A percentile compares a stretch with the other conserved stretches of the same genome.
These are phyloP conservation scores for Beroe forskalii DNA, from an alignment of 37 sponge, comb jelly and placozoan species.

Conservation along the genomic window DNA sequence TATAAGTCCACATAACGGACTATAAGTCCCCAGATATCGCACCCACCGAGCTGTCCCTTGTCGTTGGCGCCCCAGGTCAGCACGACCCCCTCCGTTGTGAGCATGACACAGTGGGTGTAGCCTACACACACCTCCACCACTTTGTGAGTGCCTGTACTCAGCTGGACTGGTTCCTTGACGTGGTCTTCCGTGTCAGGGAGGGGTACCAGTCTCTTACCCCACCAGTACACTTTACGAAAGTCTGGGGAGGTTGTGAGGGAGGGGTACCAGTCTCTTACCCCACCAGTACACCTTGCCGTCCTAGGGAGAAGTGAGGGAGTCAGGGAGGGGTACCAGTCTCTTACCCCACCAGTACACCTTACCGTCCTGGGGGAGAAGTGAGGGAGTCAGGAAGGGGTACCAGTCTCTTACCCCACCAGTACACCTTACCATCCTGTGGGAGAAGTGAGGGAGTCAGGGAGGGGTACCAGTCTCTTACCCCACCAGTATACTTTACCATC, in stretches of 20 bases:
- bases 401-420: too few species aligned
- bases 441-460: too few species aligned
- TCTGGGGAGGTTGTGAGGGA: not conserved
- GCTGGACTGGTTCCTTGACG: not conserved
- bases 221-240: too few species aligned
- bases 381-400: too few species aligned
- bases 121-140: slow-evolving; percentile 74
- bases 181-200: slow-evolving; percentile 5
- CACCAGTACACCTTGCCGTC: slow-evolving; percentile 71
- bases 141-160: slow-evolving; percentile 4
- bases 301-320: too few species aligned
- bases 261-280: not conserved
- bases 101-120: slow-evolving; percentile 68
- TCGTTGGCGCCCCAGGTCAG: slow-evolving; percentile 84
- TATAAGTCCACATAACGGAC: too few species aligned
- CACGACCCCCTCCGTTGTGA: slow-evolving; percentile 74
- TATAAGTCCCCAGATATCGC: too few species aligned
- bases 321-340: too few species aligned
- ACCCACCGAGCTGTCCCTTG: slow-evolving; percentile 67
- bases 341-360: too few species aligned
- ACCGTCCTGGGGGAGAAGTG: too few species aligned
- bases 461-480: too few species aligned
- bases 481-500: slow-evolving; percentile 81
- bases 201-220: slow-evolving; percentile 9
- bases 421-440: too few species aligned